phyloP scores from a whole-genome alignment of 2,113 vertebrate genomes.

The Chauna torquata region DNA sequence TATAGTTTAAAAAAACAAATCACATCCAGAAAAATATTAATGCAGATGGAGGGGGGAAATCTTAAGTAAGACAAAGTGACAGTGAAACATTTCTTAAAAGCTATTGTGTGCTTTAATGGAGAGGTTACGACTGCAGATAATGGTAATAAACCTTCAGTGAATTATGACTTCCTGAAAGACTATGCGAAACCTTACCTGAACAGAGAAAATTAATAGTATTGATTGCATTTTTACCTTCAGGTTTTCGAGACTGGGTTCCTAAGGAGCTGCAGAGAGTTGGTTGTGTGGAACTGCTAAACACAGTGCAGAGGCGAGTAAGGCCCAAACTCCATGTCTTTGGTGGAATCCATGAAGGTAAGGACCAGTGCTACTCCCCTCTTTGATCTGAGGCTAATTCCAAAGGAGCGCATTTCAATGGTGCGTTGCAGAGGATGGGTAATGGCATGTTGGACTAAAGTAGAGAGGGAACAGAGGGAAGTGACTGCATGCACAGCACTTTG shows the following conservation, averaged over 20 bases:
- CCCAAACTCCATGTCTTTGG: slow-evolving; percentile 97
- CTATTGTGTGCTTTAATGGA: slow-evolving; percentile 76
- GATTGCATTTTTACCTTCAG: slow-evolving; percentile 78
- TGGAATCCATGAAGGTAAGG: slow-evolving; percentile 95
- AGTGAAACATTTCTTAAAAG: slow-evolving; percentile 79
- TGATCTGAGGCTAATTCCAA: background rate
- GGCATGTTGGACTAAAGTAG: background rate
- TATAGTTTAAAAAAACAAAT: slow-evolving; percentile 70
- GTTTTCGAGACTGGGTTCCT: slow-evolving; percentile 98
- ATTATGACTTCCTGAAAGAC: slow-evolving; percentile 79
- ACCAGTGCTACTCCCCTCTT: background rate
- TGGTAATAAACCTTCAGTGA: slow-evolving; percentile 77
- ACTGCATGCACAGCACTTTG: background rate
- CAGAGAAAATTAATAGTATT: slow-evolving; percentile 63
- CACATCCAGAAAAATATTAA: slow-evolving; percentile 69
- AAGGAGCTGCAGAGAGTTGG: slow-evolving; percentile 97
- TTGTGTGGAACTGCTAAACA: slow-evolving; percentile 97
- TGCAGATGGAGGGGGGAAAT: slow-evolving; percentile 57
- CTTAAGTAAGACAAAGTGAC: slow-evolving; percentile 73
- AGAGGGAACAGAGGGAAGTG: background rate
- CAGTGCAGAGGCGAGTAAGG: slow-evolving; percentile 93
- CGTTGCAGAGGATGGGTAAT: background rate
- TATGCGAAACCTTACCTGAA: slow-evolving; percentile 72
- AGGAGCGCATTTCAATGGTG: background rate
- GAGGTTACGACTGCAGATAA: slow-evolving; percentile 82